Evolutionary conservation across 2,888 invertebrate species (phyloP).

Genomic region (Idaea straminata): DNA sequence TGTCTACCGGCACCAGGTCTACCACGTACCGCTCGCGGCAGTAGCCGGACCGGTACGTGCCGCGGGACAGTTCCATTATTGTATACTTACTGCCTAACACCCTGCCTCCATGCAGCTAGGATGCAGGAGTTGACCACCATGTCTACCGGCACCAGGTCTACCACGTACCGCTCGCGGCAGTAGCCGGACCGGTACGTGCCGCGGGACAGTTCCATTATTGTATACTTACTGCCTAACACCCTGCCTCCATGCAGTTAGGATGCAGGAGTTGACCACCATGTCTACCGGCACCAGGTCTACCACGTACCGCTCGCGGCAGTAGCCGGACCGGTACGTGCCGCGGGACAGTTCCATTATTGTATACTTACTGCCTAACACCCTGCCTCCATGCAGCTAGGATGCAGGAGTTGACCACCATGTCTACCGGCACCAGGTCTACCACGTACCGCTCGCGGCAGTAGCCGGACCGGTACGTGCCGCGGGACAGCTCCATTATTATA

Average conservation of each 20-base stretch:
- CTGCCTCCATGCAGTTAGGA: background rate
- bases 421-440: conserved; percentile 95
- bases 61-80: conserved; percentile 81
- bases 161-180: conserved; percentile 86
- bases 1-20: conserved; percentile 95
- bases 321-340: conserved; percentile 90
- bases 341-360: conserved; percentile 89
- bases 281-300: conserved; percentile 97
- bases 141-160: conserved; percentile 96
- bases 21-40: conserved; percentile 87
- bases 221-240: background rate
- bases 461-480: conserved; percentile 90
- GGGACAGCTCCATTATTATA: conserved; percentile 88
- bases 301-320: conserved; percentile 86
- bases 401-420: conserved; percentile 93
- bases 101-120: background rate
- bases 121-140: too few species aligned
- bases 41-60: conserved; percentile 90
- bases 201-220: conserved; percentile 75
- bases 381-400: conserved; percentile 91
- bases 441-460: conserved; percentile 88
- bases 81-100: background rate
- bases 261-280: too few species aligned
- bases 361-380: conserved; percentile 57
- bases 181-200: conserved; percentile 92